A percentile compares a stretch with the other conserved stretches of the same genome.
Conservation (phyloP, 2,113 vertebrate species). For the Turdus rufiventris region DNA sequence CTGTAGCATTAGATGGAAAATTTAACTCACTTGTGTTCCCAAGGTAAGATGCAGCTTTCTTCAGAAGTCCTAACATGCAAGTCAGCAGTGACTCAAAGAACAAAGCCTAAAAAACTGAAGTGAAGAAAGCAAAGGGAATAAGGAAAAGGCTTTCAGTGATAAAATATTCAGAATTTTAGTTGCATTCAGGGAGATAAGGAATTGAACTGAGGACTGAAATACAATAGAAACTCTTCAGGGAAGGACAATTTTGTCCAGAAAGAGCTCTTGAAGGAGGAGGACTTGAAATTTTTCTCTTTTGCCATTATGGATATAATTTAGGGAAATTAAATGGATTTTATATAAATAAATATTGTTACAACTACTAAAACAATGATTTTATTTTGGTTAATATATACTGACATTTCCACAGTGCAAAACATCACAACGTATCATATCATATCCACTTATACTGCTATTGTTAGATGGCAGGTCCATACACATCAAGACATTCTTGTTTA, state of each 20-base stretch:
- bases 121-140: neutral
- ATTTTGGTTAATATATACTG: neutral
- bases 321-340: neutral
- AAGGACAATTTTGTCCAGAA: neutral
- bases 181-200: neutral
- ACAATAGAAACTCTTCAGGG: neutral
- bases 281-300: neutral
- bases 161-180: neutral
- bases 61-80: neutral
- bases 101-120: neutral
- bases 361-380: neutral
- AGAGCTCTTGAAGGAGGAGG: neutral
- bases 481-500: neutral
- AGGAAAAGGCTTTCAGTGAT: neutral
- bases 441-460: neutral
- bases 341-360: neutral
- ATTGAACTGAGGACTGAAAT: neutral
- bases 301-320: neutral
- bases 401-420: neutral
- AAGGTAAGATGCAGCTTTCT: neutral
- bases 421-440: neutral
- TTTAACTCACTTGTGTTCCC: neutral
- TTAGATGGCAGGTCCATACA: neutral
- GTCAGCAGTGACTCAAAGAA: neutral
- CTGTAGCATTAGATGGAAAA: neutral